Percentiles rank a stretch among this genome's conserved stretches.
These are phyloP conservation scores for Pheosia gnoma DNA, from an alignment of 2,888 invertebrate genomes.

Conservation along the genomic window DNA sequence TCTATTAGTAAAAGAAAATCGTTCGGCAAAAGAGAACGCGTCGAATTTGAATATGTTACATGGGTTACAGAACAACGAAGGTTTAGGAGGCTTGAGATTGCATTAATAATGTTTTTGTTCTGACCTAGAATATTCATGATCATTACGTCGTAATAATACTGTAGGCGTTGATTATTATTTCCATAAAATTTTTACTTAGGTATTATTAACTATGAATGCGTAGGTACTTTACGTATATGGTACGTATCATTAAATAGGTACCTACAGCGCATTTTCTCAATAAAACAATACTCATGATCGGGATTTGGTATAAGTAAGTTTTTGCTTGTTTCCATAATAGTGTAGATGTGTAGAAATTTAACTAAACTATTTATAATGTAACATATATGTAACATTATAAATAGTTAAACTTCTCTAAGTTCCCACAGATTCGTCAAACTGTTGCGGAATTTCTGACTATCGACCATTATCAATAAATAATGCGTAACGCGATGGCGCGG, in stretches of 20 bases:
- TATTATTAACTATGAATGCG: too few relatives aligned
- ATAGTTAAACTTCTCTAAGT: conserved; percentile 14
- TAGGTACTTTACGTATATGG: too few relatives aligned
- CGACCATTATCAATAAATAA: conserved; percentile 13
- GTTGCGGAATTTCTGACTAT: conserved; percentile 19
- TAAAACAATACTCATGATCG: too few relatives aligned
- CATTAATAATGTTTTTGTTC: conserved; percentile 1
- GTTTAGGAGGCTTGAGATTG: background rate
- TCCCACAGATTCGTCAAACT: conserved; percentile 13
- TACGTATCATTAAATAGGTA: too few relatives aligned
- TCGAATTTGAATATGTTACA: conserved; percentile 19
- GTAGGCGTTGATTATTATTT: background rate
- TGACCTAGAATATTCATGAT: background rate
- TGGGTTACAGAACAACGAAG: conserved; percentile 4
- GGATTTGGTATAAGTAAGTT: too few relatives aligned
- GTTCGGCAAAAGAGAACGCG: conserved; percentile 20
- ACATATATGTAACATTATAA: conserved; percentile 9
- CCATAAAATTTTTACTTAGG: too few relatives aligned
- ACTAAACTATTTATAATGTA: too few relatives aligned
- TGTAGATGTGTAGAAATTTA: too few relatives aligned
- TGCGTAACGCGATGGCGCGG: conserved; percentile 39
- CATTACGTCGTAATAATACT: background rate
- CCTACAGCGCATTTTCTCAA: too few relatives aligned
- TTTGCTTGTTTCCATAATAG: too few relatives aligned
- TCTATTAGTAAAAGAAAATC: conserved; percentile 2